Evolutionary conservation across 2,113 vertebrate genomes (phyloP), one percentile per base, ranked within the genome.

Genomic region (Panthera leo): DNA sequence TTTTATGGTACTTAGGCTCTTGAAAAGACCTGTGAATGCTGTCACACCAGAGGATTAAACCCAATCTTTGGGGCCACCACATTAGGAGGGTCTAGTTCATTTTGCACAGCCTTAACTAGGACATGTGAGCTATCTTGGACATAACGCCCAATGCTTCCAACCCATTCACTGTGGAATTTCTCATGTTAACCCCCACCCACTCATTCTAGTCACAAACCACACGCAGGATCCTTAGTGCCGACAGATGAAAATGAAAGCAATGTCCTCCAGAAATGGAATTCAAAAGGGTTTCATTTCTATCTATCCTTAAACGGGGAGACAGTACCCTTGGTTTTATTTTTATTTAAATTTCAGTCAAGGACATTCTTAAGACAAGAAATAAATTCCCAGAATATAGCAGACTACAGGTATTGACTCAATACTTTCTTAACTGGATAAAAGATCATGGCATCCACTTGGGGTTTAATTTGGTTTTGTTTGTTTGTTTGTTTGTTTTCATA

Each of bases 11-110:
- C 79, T 98, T 98, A 98, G 85, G 18, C 91, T 67, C 94, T 80
- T 98, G 92, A 98, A 98, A 98, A 97, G 97, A 82, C 79, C 80
- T 97, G 55, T 91, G 84, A 98, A 97, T 97, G 97, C 95, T 83
- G 79, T 95, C 88, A 96, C 88, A 84, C 95, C 83, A 96, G 91
- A 97, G 93, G 97, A 98, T 98, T 98, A 98, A 98, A 94, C 36
- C 45, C 85, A 97, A 15, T 92, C 94, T 97, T 92, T 79, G 45
- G 82, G 78, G 93, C 85, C 73, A 96, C 91, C 83, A 79, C 88
- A 89, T 73, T 86, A 91, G 71, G 53, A 97, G 68, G 61, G 91
- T 95, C 80, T 76, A 92, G 83, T 96, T 97, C 76, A 94, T 65
- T 97, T 96, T 55, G 95, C 96, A 97, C 61, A 87, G 90, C 29